These are phyloP conservation scores for Hestina assimilis DNA, from an alignment of 1,140 invertebrate genomes.

Conservation along the genomic window DNA sequence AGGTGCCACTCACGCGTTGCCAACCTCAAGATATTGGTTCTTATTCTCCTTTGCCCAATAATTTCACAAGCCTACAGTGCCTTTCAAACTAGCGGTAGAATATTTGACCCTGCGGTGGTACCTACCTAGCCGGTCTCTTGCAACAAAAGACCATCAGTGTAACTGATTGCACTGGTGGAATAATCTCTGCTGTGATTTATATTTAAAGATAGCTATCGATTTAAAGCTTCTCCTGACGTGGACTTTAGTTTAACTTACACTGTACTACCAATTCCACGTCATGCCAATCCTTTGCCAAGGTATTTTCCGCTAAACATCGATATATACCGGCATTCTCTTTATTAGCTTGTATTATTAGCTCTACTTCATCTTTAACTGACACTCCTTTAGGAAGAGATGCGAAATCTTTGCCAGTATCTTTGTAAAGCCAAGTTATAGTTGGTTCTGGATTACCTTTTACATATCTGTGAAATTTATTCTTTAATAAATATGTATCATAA, in stretches of 20 bases:
- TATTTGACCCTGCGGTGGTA: too few species aligned
- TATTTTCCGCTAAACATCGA: conserved; percentile 57
- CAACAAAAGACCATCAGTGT: too few species aligned
- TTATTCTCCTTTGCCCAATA: too few species aligned
- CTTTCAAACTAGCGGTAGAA: too few species aligned
- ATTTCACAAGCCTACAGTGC: too few species aligned
- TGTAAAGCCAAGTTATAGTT: conserved; percentile 45
- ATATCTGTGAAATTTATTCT: conserved; percentile 37
- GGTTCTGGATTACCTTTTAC: conserved; percentile 49
- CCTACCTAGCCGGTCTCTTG: too few species aligned
- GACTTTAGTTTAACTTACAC: conserved; percentile 44
- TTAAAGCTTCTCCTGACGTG: neutral
- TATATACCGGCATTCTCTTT: conserved; percentile 47
- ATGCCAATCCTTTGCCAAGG: conserved; percentile 50
- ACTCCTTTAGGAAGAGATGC: conserved; percentile 23
- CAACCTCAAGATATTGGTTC: too few species aligned
- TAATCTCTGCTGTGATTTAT: too few species aligned
- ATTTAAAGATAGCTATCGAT: neutral
- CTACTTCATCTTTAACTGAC: conserved; percentile 15
- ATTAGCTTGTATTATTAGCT: conserved; percentile 28
- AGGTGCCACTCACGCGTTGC: too few species aligned
- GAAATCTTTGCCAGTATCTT: conserved; percentile 18
- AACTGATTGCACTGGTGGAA: too few species aligned
- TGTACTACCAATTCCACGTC: conserved; percentile 51
- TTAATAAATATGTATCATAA: neutral